Evolutionary conservation across 2,113 vertebrate species (phyloP).

Genomic region (Phasianus colchicus): DNA sequence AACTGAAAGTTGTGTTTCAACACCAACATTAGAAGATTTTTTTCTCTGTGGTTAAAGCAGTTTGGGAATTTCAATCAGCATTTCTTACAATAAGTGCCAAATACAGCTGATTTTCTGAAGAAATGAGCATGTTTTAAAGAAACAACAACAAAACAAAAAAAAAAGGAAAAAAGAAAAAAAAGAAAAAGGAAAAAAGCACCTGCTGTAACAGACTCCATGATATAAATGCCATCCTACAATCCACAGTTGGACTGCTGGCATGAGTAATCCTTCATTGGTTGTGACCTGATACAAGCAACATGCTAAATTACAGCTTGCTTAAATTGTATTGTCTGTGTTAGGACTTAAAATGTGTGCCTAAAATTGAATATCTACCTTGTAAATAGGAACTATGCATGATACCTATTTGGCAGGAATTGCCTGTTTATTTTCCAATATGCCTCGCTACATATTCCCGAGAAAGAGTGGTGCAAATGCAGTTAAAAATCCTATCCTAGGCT

Average conservation of each 20-base stretch:
- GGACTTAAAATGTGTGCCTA: background rate
- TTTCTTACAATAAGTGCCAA: constrained; percentile 11
- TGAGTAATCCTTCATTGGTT: background rate
- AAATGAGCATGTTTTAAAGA: background rate
- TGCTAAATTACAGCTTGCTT: background rate
- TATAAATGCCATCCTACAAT: background rate
- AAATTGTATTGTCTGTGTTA: background rate
- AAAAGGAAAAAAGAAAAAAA: background rate
- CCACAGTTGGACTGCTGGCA: background rate
- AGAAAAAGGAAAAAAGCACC: background rate
- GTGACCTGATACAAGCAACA: background rate
- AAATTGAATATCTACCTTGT: background rate
- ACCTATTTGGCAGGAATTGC: constrained; percentile 32
- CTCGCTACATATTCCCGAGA: background rate
- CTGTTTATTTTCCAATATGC: constrained; percentile 42
- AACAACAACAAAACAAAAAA: background rate
- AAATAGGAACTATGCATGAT: constrained; percentile 1
- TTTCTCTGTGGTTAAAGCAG: background rate
- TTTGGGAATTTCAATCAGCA: background rate
- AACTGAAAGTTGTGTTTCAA: constrained; percentile 44
- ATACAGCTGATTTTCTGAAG: constrained; percentile 31
- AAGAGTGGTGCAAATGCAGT: background rate
- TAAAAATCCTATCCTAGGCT: background rate
- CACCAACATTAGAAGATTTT: background rate
- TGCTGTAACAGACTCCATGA: background rate